These are phyloP conservation scores for Theristicus caerulescens DNA, from an alignment of 2,113 vertebrate species.

Conservation along the genomic window DNA sequence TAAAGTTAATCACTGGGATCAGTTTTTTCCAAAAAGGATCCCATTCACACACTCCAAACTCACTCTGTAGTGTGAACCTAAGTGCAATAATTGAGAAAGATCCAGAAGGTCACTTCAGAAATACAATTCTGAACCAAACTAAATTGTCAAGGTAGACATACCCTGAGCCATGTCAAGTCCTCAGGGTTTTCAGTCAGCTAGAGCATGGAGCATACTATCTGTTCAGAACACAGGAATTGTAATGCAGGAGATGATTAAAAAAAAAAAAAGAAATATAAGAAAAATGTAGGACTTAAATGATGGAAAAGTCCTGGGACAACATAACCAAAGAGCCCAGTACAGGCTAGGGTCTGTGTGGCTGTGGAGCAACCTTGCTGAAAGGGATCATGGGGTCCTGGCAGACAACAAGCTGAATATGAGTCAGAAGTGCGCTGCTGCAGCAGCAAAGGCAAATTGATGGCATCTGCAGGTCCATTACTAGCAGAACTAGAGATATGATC, in stretches of 20 bases:
- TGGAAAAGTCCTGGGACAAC: accelerated
- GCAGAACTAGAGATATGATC: neutral
- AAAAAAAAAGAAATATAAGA: neutral
- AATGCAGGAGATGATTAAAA: neutral
- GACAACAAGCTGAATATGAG: too few relatives aligned
- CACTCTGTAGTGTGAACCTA: neutral
- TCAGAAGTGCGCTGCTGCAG: too few relatives aligned
- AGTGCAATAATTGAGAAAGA: neutral
- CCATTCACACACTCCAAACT: neutral
- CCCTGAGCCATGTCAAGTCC: neutral
- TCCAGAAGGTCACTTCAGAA: neutral
- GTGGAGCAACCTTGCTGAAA: too few relatives aligned
- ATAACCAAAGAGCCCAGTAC: neutral
- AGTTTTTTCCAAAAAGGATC: neutral
- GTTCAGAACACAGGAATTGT: neutral
- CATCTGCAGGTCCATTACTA: neutral
- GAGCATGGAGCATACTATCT: accelerated
- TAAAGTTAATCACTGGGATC: neutral
- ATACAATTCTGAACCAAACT: neutral
- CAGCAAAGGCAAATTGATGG: neutral
- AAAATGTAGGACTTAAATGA: neutral
- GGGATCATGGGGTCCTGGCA: too few relatives aligned
- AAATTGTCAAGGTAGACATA: neutral
- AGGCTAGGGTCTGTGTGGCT: too few relatives aligned
- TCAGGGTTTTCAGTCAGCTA: neutral